Base-by-base conservation (phyloP, 2,888 invertebrate genomes). In the Phengaris alcon region DNA sequence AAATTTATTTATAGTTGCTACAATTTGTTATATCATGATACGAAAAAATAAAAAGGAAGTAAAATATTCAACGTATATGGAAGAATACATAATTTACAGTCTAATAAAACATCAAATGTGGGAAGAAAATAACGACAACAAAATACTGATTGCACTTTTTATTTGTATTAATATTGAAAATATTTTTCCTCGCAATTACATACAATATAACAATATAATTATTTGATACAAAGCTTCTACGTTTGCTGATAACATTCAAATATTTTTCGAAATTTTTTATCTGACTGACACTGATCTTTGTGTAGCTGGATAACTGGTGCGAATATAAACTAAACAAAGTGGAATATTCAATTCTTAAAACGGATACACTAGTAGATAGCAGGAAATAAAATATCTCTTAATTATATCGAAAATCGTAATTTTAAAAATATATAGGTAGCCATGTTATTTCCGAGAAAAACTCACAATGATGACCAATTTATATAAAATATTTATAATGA, bases 221-320 rank as follows among this genome's bases (percentile, higher is more conserved):
- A 8, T 55, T 55, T 12, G n/a, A 35, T 48, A 48, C 22, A 59
- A 59, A 59, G 1, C 13, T 55, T 68, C 35, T 68, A 46, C 46
- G 68, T 68, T 68, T 13, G 68, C 44, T 46, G 46, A 46, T 68
- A n/a, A 12, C 46, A 46, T 68, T 12, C n/a, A 68, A 68, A 68
- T 68, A 13, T 68, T 68, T 68, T 68, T 13, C 3, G 68, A 68
- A 46, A 68, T 68, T 0, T 68, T 68, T n/a, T 7, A 44, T 68
- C 12, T 68, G 13, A 68, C n/a, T 46, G 15, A 13, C 13, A 68
- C 3, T n/a, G 46, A 46, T 44, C 0, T 55, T 9, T 68, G 44
- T 15, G 22, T 4, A 59, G 0, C 10, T 59, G 15, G 48, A 48
- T 48, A 48, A 35, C 3, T 35, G 35, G 2, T 35, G 35, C 35